Evolutionary conservation across 2,797 vertebrate species (phyloP), one percentile per base, ranked within the genome.

Genomic region (Sphenopsis melanotis): DNA sequence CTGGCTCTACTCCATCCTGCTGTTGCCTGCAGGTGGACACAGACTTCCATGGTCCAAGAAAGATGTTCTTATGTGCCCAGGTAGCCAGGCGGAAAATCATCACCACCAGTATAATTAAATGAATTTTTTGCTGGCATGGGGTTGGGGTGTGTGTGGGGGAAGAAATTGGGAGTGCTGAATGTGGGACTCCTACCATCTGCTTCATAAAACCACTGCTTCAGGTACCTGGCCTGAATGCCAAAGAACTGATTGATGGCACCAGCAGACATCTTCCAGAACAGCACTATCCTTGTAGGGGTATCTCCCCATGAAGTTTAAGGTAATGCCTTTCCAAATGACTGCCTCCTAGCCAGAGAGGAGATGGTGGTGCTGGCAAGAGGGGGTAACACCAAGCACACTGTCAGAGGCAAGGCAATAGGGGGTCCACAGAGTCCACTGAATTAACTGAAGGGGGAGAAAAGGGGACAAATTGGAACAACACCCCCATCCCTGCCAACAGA

Each of bases 91-190:
- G 14, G 10, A 4, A 87, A 85, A 87, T 53, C 10, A 66, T 49
- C 20, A 44, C 44, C 44, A 46, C 32, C 68, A 75, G 44, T 53
- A 39, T 32, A 71, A 87, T 39, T 29, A 80, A 49, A 37, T 55
- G 8, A 15, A 32, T 69, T 60, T 81, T 93, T 47, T 26, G 11
- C 29, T 90, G 8, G 59, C 22, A 22, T 15, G 11, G 3, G 7
- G 11, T 32, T 64, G 34, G 30, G 7, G 6, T 52, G 1, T 56
- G 1, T 9, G 4, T 1, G 24, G 2, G 20, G 8, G 7, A 57
- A 10, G 17, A 46, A 29, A 80, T 6, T 6, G 16, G 42, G 52
- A 81, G 50, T 65, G 49, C n/a, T 52, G 52, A 80, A 70, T 34
- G 37, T 3, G 1, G 26, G 22, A 70, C 10, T 83, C 36, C 16